Percentiles rank a stretch among this genome's conserved stretches.
phyloP scores from a whole-genome alignment of 2,797 vertebrate genomes.

The Nyctalus aviator region DNA sequence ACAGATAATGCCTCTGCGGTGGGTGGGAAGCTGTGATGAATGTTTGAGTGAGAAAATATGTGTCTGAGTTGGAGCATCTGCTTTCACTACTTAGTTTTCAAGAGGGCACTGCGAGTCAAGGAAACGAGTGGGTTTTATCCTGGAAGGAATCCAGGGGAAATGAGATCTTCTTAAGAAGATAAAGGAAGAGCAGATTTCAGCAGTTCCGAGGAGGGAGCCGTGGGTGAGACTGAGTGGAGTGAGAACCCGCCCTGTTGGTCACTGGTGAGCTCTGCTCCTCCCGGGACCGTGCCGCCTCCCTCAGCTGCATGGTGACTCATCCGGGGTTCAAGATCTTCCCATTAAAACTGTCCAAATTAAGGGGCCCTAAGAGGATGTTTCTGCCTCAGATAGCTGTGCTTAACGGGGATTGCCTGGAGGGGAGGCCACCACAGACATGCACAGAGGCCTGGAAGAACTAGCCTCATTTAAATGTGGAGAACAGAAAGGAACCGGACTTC shows the following conservation, averaged over 20 bases:
- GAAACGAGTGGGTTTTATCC: constrained; percentile 79
- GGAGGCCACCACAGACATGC: neutral
- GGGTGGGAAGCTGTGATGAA: constrained; percentile 81
- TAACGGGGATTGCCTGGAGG: neutral
- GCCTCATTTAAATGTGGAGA: neutral
- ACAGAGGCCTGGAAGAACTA: neutral
- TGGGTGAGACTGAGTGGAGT: constrained; percentile 28
- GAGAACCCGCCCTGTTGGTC: neutral
- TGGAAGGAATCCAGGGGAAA: constrained; percentile 80
- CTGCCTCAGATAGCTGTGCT: neutral
- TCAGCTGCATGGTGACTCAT: neutral
- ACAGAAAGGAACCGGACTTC: neutral
- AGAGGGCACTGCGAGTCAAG: constrained; percentile 76
- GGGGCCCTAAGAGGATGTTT: neutral
- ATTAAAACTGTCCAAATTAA: constrained; percentile 40
- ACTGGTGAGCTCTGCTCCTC: neutral
- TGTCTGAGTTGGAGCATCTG: constrained; percentile 81
- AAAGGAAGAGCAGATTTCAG: constrained; percentile 76
- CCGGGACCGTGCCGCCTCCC: neutral
- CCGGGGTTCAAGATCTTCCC: neutral
- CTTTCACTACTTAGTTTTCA: constrained; percentile 78
- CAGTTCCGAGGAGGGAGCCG: constrained; percentile 14
- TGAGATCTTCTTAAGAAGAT: constrained; percentile 78
- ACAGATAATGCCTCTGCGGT: constrained; percentile 62
- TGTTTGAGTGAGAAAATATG: constrained; percentile 82